Conservation (phyloP, 2,797 vertebrate genomes). For the Microchirus variegatus region DNA sequence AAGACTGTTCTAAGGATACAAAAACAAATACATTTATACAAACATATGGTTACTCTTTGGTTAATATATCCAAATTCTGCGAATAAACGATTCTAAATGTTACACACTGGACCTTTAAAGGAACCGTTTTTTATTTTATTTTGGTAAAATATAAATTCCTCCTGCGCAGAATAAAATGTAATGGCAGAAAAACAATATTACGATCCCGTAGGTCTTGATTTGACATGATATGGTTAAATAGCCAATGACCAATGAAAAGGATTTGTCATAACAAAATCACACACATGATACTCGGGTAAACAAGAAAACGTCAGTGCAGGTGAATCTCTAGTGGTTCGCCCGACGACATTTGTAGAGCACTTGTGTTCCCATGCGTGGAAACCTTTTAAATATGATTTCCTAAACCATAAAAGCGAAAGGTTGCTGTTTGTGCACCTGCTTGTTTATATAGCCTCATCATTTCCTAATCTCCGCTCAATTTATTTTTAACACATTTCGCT, state of each 20-base stretch:
- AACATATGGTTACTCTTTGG: not conserved
- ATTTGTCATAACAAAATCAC: slow-evolving; percentile 43
- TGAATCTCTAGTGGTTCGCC: slow-evolving; percentile 33
- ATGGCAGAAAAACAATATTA: too few species aligned
- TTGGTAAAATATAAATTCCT: too few species aligned
- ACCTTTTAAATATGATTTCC: slow-evolving; percentile 34
- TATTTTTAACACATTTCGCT: not conserved
- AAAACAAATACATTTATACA: not conserved
- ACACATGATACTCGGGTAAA: slow-evolving; percentile 18
- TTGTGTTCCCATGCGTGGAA: slow-evolving; percentile 10
- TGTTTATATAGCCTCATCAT: not conserved
- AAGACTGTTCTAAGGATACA: too few species aligned
- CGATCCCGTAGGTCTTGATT: too few species aligned
- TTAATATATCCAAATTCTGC: too few species aligned
- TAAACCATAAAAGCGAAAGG: slow-evolving; percentile 12
- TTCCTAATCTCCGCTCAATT: slow-evolving; percentile 15
- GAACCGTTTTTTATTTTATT: too few species aligned
- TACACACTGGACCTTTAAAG: too few species aligned
- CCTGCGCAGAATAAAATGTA: too few species aligned
- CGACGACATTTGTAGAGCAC: slow-evolving; percentile 38
- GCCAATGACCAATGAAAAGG: too few species aligned
- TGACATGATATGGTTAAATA: too few species aligned
- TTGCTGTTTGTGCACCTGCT: slow-evolving; percentile 1
- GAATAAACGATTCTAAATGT: too few species aligned
- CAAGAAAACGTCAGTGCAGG: slow-evolving; percentile 51